Percentiles rank a stretch among this genome's conserved stretches.
Evolutionary conservation across 2,888 invertebrate genomes (phyloP).

Genomic region (Anarsia innoxiella): DNA sequence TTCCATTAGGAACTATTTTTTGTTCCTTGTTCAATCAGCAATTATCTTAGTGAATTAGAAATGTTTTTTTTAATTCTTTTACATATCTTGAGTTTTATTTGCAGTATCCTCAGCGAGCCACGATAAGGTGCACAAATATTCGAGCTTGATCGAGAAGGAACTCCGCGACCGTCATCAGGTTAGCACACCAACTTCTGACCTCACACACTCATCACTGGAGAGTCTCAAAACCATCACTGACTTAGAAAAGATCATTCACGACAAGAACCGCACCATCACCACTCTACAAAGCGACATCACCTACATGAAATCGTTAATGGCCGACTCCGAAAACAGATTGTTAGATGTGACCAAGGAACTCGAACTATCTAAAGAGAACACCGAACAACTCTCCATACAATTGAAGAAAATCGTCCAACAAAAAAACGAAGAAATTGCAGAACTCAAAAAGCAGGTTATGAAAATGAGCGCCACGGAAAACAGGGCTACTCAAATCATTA

Average conservation of each 20-base stretch:
- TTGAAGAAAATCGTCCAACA: conserved; percentile 58
- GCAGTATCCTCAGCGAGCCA: conserved; percentile 40
- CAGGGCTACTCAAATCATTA: conserved; percentile 60
- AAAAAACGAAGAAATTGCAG: conserved; percentile 64
- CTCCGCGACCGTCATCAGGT: conserved; percentile 48
- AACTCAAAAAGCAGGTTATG: conserved; percentile 52
- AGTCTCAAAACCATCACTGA: conserved; percentile 59
- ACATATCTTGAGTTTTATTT: conserved; percentile 19
- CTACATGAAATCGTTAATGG: conserved; percentile 52
- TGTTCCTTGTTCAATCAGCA: no score
- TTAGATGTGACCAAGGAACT: conserved; percentile 55
- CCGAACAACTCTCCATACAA: conserved; percentile 52
- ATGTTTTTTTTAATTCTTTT: not conserved
- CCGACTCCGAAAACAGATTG: conserved; percentile 58
- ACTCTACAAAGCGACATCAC: conserved; percentile 54
- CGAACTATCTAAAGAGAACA: conserved; percentile 51
- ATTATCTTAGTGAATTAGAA: no score
- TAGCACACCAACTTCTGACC: conserved; percentile 48
- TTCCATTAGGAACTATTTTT: no score
- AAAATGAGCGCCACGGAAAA: conserved; percentile 60
- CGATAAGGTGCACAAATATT: conserved; percentile 35
- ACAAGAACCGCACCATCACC: conserved; percentile 59
- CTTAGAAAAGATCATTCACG: conserved; percentile 58
- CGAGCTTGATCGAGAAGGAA: conserved; percentile 31
- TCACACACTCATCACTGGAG: conserved; percentile 52